These are phyloP conservation scores for Ditula angustiorana DNA, from an alignment of 2,888 invertebrate species.

Conservation along the genomic window DNA sequence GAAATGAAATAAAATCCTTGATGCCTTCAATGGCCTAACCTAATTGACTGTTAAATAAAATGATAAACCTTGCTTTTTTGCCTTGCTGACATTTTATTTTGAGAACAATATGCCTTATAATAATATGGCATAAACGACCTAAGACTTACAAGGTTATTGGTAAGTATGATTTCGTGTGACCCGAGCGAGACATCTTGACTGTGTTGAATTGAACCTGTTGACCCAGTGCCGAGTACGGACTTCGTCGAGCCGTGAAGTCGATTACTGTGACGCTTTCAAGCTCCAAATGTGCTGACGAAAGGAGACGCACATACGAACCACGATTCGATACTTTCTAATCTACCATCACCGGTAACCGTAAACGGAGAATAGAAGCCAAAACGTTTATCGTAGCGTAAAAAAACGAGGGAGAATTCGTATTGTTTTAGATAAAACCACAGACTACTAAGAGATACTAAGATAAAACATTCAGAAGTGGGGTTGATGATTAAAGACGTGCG, in stretches of 20 bases:
- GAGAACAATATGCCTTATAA: too few relatives aligned
- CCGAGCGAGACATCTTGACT: slow-evolving; percentile 58
- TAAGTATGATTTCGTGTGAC: slow-evolving; percentile 53
- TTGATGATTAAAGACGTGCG: not conserved
- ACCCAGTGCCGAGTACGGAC: slow-evolving; percentile 60
- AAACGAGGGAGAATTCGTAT: slow-evolving; percentile 22
- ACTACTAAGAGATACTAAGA: too few relatives aligned
- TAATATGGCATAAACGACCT: too few relatives aligned
- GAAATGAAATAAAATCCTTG: not conserved
- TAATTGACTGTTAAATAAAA: slow-evolving; percentile 9
- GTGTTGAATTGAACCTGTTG: slow-evolving; percentile 69
- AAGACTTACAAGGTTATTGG: slow-evolving; percentile 16
- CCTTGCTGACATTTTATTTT: slow-evolving; percentile 59
- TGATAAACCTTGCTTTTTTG: slow-evolving; percentile 42
- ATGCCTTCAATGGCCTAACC: not conserved
- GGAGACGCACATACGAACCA: slow-evolving; percentile 41
- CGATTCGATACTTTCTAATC: slow-evolving; percentile 46
- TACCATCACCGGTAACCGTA: slow-evolving; percentile 40
- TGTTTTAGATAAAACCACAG: slow-evolving; percentile 22
- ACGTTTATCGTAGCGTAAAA: slow-evolving; percentile 36
- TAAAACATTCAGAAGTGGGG: slow-evolving; percentile 13
- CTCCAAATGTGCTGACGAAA: slow-evolving; percentile 59
- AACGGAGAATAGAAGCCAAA: slow-evolving; percentile 41
- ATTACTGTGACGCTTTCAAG: slow-evolving; percentile 52
- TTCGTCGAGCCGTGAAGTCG: slow-evolving; percentile 54